Base-by-base conservation (phyloP, 2,113 vertebrate species). In the Hoplias malabaricus region DNA sequence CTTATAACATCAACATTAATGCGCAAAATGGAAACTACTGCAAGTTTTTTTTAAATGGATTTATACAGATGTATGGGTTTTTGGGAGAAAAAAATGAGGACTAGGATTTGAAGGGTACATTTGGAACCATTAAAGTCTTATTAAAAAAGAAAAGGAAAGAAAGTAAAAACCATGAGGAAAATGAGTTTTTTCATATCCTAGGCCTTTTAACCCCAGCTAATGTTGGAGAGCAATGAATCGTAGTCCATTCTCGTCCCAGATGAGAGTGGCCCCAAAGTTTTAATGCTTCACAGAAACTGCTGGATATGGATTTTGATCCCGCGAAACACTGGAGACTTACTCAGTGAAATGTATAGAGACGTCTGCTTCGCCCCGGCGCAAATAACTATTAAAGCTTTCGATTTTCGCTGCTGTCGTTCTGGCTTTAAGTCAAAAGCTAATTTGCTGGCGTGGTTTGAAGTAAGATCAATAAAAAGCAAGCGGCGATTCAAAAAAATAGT, bases 371-470 rank as follows among this genome's bases (percentile, higher is more conserved):
- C 56, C 69, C 78, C 82, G 79, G 81, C 73, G 79, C 81, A 85
- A 85, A 89, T 84, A 84, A 85, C 84, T 73, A 77, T 87, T 88
- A 86, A 88, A 82, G 65, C 82, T 89, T 88, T 88, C 78, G 80
- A 84, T 89, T 88, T 88, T 85, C 82, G 72, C 29, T 69, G 54
- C 84, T 86, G 86, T 86, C 88, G 86, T 83, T 86, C 87, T 67
- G 66, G 84, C 69, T 89, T 89, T 77, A 87, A 88, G 78, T 90
- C 87, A 90, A 87, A 89, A 82, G 83, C 82, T 88, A 86, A 90
- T 91, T 89, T 85, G 78, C 79, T 84, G 81, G 53, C 79, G 53
- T 84, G 65, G 82, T 88, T 84, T 85, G 72, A 84, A 84, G 79
- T 43, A 29, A 66, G 81, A 91, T 91, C 88, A 69, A 92, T 89